Conservation (phyloP, 1,140 invertebrate genomes). For the Eumeta japonica region DNA sequence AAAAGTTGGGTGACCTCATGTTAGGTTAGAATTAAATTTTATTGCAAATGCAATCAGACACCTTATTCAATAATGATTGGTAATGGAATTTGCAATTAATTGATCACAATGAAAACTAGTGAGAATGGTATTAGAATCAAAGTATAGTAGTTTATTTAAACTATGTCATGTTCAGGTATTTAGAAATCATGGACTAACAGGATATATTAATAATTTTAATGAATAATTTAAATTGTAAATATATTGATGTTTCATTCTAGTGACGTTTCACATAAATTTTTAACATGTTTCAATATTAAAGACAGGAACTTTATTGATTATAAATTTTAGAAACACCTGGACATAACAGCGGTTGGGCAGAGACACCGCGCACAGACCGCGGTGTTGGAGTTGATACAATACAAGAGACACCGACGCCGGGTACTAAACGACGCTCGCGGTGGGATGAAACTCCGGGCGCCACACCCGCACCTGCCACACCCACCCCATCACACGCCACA, state of each 20-base stretch:
- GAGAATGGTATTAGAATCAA: too few relatives aligned
- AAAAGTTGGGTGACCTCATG: too few relatives aligned
- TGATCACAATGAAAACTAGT: too few relatives aligned
- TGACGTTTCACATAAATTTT: not conserved
- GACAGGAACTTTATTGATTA: constrained; percentile 7
- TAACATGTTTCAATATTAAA: not conserved
- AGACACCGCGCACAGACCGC: constrained; percentile 94
- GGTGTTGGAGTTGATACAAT: constrained; percentile 76
- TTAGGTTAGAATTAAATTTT: too few relatives aligned
- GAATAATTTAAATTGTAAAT: too few relatives aligned
- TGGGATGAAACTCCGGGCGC: constrained; percentile 97
- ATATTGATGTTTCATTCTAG: not conserved
- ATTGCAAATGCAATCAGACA: too few relatives aligned
- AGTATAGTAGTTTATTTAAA: too few relatives aligned
- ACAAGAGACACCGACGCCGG: constrained; percentile 89
- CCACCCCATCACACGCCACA: constrained; percentile 72
- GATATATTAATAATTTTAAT: too few relatives aligned
- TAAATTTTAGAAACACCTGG: constrained; percentile 82
- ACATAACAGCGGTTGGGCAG: constrained; percentile 93
- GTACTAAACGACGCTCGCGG: constrained; percentile 86
- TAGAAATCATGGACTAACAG: too few relatives aligned
- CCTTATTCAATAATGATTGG: too few relatives aligned
- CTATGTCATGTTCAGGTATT: too few relatives aligned
- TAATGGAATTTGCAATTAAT: too few relatives aligned
- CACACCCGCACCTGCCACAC: constrained; percentile 66